phyloP scores from a whole-genome alignment of 2,113 vertebrate genomes.

The Scomber colias region DNA sequence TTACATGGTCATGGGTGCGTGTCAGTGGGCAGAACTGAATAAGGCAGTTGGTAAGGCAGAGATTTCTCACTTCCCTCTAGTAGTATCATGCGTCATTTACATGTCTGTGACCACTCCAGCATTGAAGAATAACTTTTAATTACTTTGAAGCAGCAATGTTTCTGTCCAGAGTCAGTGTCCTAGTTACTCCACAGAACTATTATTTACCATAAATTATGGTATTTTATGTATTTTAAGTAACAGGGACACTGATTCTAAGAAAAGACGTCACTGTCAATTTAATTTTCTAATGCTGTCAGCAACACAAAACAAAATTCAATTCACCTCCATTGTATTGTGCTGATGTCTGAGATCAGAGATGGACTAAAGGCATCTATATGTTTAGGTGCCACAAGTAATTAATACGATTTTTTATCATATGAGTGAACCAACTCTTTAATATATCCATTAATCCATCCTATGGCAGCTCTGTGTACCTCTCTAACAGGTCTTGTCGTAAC shows the following conservation, averaged over 20 bases:
- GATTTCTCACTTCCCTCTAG: background rate
- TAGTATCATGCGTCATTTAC: too few relatives aligned
- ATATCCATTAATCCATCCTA: background rate
- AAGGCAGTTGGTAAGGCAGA: background rate
- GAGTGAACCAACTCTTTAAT: background rate
- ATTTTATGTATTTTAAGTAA: background rate
- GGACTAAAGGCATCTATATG: background rate
- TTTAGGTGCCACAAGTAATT: background rate
- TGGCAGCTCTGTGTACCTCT: conserved; percentile 83
- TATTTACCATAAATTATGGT: too few relatives aligned
- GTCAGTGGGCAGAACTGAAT: background rate
- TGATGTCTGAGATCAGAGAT: too few relatives aligned
- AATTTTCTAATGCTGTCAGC: background rate
- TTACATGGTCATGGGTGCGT: background rate
- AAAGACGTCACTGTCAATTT: background rate
- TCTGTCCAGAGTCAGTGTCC: too few relatives aligned
- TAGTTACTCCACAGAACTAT: too few relatives aligned
- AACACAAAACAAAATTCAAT: background rate
- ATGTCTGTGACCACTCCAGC: too few relatives aligned
- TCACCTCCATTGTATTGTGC: too few relatives aligned
- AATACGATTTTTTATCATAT: background rate
- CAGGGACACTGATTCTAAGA: background rate
- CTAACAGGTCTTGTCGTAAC: conserved; percentile 88
- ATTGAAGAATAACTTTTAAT: too few relatives aligned
- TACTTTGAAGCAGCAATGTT: too few relatives aligned